Evolutionary conservation across 2,888 invertebrate genomes (phyloP).

Genomic region (Xestia ashworthii): DNA sequence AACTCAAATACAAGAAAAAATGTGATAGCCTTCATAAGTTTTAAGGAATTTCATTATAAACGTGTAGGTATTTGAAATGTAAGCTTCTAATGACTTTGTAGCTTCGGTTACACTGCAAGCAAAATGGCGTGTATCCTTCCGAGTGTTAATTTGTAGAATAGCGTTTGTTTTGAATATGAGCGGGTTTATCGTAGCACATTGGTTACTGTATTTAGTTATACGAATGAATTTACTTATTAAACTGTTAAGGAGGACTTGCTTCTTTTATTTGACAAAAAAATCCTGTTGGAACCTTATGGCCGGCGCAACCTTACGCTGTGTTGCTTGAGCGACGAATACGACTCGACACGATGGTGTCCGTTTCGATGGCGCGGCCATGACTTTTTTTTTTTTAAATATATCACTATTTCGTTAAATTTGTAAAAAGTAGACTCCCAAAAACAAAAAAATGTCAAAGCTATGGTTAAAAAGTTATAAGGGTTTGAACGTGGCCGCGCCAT

Average conservation of each 20-base stretch:
- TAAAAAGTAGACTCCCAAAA: too few relatives aligned
- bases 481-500: too few relatives aligned
- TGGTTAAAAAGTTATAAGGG: too few relatives aligned
- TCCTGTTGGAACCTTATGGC: background rate
- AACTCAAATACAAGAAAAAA: too few relatives aligned
- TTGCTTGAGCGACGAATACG: too few relatives aligned
- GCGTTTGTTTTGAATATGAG: conserved; percentile 52
- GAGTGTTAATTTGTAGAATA: conserved; percentile 53
- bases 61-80: conserved; percentile 15
- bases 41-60: conserved; percentile 6
- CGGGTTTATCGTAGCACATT: conserved; percentile 63
- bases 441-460: too few relatives aligned
- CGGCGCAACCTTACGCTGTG: too few relatives aligned
- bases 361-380: too few relatives aligned
- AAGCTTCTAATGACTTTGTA: background rate
- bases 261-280: conserved; percentile 2
- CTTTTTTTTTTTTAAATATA: too few relatives aligned
- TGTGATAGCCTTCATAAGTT: background rate
- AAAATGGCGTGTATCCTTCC: conserved; percentile 8
- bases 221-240: conserved; percentile 68
- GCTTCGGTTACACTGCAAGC: conserved; percentile 31
- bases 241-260: conserved; percentile 55
- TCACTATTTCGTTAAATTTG: too few relatives aligned
- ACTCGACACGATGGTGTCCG: too few relatives aligned
- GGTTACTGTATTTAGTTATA: conserved; percentile 64